A percentile compares a stretch with the other conserved stretches of the same genome.
These are phyloP conservation scores for Leptura quadrifasciata DNA, from an alignment of 2,888 invertebrate species.

Conservation along the genomic window DNA sequence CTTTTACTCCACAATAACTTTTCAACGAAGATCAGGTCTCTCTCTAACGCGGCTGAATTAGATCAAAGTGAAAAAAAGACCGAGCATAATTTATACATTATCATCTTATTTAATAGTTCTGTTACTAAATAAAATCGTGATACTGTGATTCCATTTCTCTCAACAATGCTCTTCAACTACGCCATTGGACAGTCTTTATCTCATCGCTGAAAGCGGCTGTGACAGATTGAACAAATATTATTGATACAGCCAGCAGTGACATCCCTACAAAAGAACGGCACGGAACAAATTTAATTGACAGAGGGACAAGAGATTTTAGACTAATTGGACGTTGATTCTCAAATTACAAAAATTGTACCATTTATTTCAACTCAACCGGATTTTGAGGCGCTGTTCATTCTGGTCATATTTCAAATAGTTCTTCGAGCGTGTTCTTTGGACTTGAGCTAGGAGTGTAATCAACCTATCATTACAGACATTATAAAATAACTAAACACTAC, in stretches of 20 bases:
- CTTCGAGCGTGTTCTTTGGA: constrained; percentile 40
- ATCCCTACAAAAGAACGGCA: constrained; percentile 46
- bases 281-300: constrained; percentile 52
- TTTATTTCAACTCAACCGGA: constrained; percentile 37
- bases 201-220: constrained; percentile 52
- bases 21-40: constrained; percentile 42
- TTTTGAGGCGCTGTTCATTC: constrained; percentile 35
- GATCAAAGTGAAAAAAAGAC: not conserved
- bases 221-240: constrained; percentile 57
- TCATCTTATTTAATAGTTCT: constrained; percentile 67
- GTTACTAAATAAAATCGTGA: constrained; percentile 65
- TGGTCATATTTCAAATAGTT: constrained; percentile 48
- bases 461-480: constrained; percentile 69
- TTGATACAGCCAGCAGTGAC: constrained; percentile 51
- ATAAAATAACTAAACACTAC: constrained; percentile 70
- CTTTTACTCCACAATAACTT: constrained; percentile 52
- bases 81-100: constrained; percentile 61
- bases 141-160: constrained; percentile 60
- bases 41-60: constrained; percentile 15
- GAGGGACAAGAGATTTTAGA: constrained; percentile 46
- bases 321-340: constrained; percentile 50
- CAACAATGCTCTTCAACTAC: constrained; percentile 19
- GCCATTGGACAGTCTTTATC: constrained; percentile 48
- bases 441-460: constrained; percentile 44
- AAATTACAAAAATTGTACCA: constrained; percentile 50